Evolutionary conservation across 2,888 invertebrate species (phyloP).

Genomic region (Muscina levida): DNA sequence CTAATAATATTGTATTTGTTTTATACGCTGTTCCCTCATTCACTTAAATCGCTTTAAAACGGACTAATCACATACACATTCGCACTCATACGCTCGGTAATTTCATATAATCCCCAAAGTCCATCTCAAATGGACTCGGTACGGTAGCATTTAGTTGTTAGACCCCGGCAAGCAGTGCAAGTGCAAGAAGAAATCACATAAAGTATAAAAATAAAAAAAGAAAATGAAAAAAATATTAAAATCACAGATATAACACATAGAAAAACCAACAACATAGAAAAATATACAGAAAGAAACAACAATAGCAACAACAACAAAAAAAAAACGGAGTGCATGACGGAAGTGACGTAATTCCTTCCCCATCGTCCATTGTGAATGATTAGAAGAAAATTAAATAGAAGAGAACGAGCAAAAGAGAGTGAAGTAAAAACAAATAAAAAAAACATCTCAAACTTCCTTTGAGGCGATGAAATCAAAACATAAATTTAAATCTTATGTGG

Average conservation of each 20-base stretch:
- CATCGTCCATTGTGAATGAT: constrained; percentile 46
- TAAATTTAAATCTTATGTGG: neutral
- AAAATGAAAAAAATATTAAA: constrained; percentile 30
- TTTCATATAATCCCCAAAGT: neutral
- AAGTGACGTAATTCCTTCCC: constrained; percentile 70
- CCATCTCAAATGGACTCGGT: constrained; percentile 6
- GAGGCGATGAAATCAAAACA: neutral
- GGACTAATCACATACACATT: constrained; percentile 5
- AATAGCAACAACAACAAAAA: constrained; percentile 12
- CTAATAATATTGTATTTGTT: neutral
- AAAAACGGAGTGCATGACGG: constrained; percentile 64
- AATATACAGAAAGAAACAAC: constrained; percentile 25
- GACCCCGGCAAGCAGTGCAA: constrained; percentile 42
- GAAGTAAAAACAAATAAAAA: constrained; percentile 35
- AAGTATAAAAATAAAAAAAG: constrained; percentile 34
- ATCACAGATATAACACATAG: constrained; percentile 25
- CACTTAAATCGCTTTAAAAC: constrained; percentile 12
- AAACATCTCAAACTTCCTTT: constrained; percentile 16
- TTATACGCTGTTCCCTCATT: too few species aligned
- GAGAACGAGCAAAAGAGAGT: constrained; percentile 26
- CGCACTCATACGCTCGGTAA: constrained; percentile 4
- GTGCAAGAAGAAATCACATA: constrained; percentile 51
- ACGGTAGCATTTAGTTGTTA: neutral
- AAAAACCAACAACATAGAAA: neutral
- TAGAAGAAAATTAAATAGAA: constrained; percentile 42